Evolutionary conservation across 2,797 vertebrate species (phyloP).

Genomic region (Poeciliopsis turneri): DNA sequence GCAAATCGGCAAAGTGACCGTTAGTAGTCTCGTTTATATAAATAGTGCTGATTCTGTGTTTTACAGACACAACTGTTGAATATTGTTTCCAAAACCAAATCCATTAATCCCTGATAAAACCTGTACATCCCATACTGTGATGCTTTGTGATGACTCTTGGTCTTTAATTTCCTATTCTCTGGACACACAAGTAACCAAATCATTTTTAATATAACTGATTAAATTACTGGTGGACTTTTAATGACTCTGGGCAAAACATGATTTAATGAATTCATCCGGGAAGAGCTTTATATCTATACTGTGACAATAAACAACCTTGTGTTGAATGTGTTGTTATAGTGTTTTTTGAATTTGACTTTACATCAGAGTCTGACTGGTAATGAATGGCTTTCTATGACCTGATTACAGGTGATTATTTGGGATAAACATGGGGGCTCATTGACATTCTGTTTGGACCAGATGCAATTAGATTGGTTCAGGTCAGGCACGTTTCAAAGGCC

Average conservation of each 20-base stretch:
- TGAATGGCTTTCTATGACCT: background rate
- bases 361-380: background rate
- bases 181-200: background rate
- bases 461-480: slow-evolving; percentile 6
- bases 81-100: background rate
- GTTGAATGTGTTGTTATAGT: background rate
- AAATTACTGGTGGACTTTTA: background rate
- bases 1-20: background rate
- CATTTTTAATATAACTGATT: background rate
- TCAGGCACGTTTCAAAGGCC: background rate
- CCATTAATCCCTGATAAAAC: background rate
- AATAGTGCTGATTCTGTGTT: background rate
- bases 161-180: background rate
- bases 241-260: background rate
- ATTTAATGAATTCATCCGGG: background rate
- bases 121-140: background rate
- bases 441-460: background rate
- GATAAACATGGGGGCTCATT: background rate
- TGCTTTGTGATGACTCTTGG: background rate
- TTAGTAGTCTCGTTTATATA: background rate
- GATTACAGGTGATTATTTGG: slow-evolving; percentile 1
- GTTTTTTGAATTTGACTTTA: background rate
- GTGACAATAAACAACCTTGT: background rate
- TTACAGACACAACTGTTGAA: background rate
- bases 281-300: background rate